A percentile compares a stretch with the other conserved stretches of the same genome.
Conservation (phyloP, 2,888 invertebrate genomes). For the Drosophila robusta region DNA sequence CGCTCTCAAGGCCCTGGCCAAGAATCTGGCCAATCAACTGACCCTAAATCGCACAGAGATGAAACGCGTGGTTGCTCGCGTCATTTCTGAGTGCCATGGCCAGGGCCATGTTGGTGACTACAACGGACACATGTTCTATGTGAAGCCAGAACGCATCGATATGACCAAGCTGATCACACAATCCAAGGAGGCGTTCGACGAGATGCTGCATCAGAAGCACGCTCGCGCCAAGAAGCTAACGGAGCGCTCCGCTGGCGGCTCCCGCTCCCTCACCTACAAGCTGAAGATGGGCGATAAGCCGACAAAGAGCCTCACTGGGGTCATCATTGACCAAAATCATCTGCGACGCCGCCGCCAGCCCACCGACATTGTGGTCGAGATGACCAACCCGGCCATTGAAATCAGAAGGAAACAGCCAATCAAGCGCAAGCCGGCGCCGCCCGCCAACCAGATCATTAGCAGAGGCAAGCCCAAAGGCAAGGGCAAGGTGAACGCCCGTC, state of each 20-base stretch:
- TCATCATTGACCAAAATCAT: slow-evolving; percentile 41
- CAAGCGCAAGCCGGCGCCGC: background rate
- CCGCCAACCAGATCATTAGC: background rate
- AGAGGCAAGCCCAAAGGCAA: background rate
- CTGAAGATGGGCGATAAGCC: slow-evolving; percentile 11
- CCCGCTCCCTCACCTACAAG: background rate
- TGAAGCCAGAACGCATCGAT: slow-evolving; percentile 56
- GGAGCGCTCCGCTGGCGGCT: background rate
- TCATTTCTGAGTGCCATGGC: slow-evolving; percentile 54
- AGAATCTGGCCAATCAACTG: slow-evolving; percentile 60
- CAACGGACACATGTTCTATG: slow-evolving; percentile 57
- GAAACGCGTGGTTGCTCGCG: slow-evolving; percentile 60
- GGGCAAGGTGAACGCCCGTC: background rate
- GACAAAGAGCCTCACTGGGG: slow-evolving; percentile 33
- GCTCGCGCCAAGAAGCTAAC: background rate
- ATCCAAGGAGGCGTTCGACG: slow-evolving; percentile 70
- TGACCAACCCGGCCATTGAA: background rate
- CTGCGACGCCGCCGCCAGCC: background rate
- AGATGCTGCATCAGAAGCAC: slow-evolving; percentile 37
- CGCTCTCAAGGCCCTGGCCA: slow-evolving; percentile 56
- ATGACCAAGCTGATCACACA: slow-evolving; percentile 49
- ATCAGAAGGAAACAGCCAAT: background rate
- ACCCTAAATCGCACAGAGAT: slow-evolving; percentile 42
- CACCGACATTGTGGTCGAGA: slow-evolving; percentile 22
- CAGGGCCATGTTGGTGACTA: slow-evolving; percentile 55